These are phyloP conservation scores for Aegotheles bennettii DNA, from an alignment of 2,113 vertebrate genomes.

Conservation along the genomic window DNA sequence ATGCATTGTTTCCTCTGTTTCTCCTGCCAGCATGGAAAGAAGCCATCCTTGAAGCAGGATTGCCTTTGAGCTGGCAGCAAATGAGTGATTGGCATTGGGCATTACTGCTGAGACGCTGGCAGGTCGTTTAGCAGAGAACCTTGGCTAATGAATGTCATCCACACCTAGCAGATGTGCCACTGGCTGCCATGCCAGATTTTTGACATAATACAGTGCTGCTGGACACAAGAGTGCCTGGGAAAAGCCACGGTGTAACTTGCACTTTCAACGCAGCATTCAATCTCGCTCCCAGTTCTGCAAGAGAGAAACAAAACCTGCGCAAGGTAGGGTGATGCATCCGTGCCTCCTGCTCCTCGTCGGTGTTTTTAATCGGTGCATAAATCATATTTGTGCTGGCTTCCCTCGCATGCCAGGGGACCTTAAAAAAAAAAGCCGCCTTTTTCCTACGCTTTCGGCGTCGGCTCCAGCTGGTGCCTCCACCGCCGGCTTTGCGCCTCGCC, in stretches of 20 bases:
- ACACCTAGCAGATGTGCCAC: constrained; percentile 81
- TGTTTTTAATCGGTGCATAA: background rate
- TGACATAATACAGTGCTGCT: constrained; percentile 72
- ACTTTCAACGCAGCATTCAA: rapidly evolving
- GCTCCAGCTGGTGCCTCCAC: background rate
- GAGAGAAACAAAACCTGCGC: background rate
- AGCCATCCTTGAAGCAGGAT: constrained; percentile 65
- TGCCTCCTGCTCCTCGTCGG: background rate
- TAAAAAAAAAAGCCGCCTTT: background rate
- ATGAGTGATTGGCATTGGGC: constrained; percentile 69
- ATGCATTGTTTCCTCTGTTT: constrained; percentile 58
- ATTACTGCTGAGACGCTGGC: constrained; percentile 73
- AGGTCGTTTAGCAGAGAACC: constrained; percentile 71
- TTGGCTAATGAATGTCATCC: constrained; percentile 77
- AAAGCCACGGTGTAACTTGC: background rate
- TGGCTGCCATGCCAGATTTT: constrained; percentile 72
- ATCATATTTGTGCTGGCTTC: background rate
- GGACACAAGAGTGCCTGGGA: constrained; percentile 39
- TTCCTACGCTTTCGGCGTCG: background rate
- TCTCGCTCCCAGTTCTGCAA: rapidly evolving
- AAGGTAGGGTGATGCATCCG: rapidly evolving
- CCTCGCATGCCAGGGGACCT: background rate
- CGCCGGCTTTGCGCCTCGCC: too few species aligned
- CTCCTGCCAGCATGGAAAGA: constrained; percentile 68
- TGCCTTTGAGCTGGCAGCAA: constrained; percentile 73